Evolutionary conservation across 64 coral and sea anemone genomes (phyloP), one percentile per base, ranked within the genome.

Genomic region (Platygyra sinensis): DNA sequence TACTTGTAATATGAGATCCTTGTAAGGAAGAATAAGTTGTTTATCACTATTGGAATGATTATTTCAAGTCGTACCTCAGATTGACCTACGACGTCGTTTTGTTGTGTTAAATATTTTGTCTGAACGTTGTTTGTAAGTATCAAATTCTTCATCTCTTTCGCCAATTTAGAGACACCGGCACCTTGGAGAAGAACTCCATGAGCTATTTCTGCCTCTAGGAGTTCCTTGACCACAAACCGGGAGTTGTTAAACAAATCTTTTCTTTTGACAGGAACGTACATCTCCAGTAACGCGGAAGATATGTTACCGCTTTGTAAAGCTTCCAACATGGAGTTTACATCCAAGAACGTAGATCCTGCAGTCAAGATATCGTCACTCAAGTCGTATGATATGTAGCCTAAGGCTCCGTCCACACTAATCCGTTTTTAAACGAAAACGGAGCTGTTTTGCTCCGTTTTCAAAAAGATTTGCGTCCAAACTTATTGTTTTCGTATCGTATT

Each of bases 171-270:
- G 11, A 85, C 38, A 12, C 62, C 31, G 11, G 69, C 63, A 8
- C 63, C 81, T 38, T 67, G 62, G 22, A 85, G 81, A 10, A 85
- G 36, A 16, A 85, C 63, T 20, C 81, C 81, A 32, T 85, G 81
- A 14, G 39, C 4, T 25, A 85, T 85, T 85, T 85, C 32, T 52
- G 29, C 81, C 6, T 85, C 63, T 20, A 85, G 81, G 15, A 85
- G 13, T 2, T 85, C 63, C 13, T 10, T 28, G 24, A 71, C 63
- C 15, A 71, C 62, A 52, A 71, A 85, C 81, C 60, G 72, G 17
- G 81, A 51, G 42, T 24, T 63, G 33, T 85, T 85, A 36, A 85
- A 71, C 10, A 85, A 39, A 25, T 85, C 81, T 71, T 85, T 85
- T 50, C 81, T 85, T 12, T 46, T 72, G 22, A 85, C 62, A 15